phyloP scores from a whole-genome alignment of 1,140 invertebrate genomes.

The Saccostrea glomerata region DNA sequence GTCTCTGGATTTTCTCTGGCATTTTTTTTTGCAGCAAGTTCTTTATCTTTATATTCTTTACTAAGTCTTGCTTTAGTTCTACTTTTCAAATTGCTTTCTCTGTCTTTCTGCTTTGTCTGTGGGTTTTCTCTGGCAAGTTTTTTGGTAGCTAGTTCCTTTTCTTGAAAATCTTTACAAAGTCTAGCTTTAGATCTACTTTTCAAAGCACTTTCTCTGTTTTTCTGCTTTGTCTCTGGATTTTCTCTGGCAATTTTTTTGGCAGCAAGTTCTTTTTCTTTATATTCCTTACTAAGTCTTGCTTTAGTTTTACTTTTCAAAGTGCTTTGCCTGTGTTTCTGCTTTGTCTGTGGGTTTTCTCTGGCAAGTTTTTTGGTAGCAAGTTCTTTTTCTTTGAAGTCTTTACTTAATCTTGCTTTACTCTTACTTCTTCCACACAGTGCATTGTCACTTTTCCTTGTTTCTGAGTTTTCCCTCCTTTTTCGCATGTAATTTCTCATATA shows the following conservation, averaged over 20 bases:
- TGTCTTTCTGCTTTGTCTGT: no score
- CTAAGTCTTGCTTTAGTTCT: constrained; percentile 27
- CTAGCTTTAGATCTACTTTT: constrained; percentile 1
- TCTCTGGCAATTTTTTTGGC: constrained; percentile 8
- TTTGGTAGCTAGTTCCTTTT: no score
- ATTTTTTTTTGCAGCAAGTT: constrained; percentile 22
- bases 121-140: no score
- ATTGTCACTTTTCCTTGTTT: not conserved
- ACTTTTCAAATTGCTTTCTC: not conserved
- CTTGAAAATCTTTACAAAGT: not conserved
- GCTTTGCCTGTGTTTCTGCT: constrained; percentile 2
- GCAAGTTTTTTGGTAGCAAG: no score
- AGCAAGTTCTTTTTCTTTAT: constrained; percentile 37
- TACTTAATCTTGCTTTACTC: no score
- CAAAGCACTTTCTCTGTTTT: not conserved
- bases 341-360: not conserved
- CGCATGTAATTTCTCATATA: constrained; percentile 36
- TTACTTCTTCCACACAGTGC: not conserved
- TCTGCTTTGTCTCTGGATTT: constrained; percentile 38
- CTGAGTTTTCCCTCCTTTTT: constrained; percentile 27
- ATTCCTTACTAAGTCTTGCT: constrained; percentile 38
- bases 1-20: constrained; percentile 35
- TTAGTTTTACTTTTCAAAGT: not conserved
- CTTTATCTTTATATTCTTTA: constrained; percentile 41
- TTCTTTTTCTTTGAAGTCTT: no score